Evolutionary conservation across 2,888 invertebrate species (phyloP), one percentile per base, ranked within the genome.

Genomic region (Arge pagana): DNA sequence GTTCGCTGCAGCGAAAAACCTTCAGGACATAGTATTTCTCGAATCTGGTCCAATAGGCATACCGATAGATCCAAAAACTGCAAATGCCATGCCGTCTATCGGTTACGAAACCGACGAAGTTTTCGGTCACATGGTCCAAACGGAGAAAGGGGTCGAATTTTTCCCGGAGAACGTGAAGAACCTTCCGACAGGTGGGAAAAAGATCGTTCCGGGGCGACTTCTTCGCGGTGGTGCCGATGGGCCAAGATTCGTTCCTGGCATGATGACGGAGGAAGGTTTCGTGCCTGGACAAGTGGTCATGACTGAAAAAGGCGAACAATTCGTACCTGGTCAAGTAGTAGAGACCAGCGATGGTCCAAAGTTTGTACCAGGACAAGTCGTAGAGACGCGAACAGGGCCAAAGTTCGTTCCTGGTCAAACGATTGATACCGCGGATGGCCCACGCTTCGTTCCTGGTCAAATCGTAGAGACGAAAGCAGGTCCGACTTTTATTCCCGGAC

Each of bases 331-430:
- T 0, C 86, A 87, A 77, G 85, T 87, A 0, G 83, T 87, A n/a
- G 85, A 86, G 62, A 86, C 86, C 2, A 79, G 81, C 40, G 83
- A 83, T 60, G 83, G 82, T 0, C 83, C 85, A 0, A 88, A 88
- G 70, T 89, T 90, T 70, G 87, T 90, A 11, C 88, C 89, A 3
- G 90, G 90, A 2, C 88, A 89, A 78, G 85, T 89, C 63, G 86
- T 89, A 0, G 85, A 87, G 64, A 86, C 86, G 1, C 81, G 82
- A 65, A 80, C 80, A 37, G 85, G 86, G 5, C 81, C 83, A 0
- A 85, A 85, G 66, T 86, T 86, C 65, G 80, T 83, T 0, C 84
- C 89, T 2, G 89, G 89, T 5, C 88, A 89, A 77, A 88, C 88
- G 0, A 81, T 88, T 56, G 83, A 86, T 53, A 87, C 85, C 1